Evolutionary conservation across 2,797 vertebrate species (phyloP).

Genomic region (Arrhamphus sclerolepis): DNA sequence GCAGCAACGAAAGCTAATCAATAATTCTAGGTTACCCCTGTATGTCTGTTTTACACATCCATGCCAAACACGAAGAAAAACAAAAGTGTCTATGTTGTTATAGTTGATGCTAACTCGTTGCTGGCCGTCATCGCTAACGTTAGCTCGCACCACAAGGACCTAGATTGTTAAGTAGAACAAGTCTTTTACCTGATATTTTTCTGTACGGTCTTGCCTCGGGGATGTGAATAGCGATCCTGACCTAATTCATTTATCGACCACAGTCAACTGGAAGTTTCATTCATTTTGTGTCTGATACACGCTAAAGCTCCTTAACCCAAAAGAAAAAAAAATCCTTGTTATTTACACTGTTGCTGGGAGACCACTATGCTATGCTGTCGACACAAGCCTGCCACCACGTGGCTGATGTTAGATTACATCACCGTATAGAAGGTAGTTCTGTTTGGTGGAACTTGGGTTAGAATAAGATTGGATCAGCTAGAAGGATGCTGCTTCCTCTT

Average conservation of each 20-base stretch:
- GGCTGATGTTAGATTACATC: background rate
- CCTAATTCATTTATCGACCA: constrained; percentile 2
- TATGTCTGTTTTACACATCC: background rate
- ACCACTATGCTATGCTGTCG: constrained; percentile 34
- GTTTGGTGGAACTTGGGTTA: no score
- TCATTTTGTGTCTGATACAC: constrained; percentile 28
- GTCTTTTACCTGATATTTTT: constrained; percentile 50
- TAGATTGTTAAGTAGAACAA: background rate
- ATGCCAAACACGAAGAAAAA: background rate
- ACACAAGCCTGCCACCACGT: constrained; percentile 23
- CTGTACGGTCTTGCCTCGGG: background rate
- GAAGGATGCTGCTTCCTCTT: background rate
- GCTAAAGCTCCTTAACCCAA: background rate
- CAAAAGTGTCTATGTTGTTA: no score
- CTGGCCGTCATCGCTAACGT: constrained; percentile 19
- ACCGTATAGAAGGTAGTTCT: background rate
- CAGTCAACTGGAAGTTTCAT: constrained; percentile 28
- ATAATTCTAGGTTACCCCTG: fast-evolving
- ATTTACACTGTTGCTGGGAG: constrained; percentile 78
- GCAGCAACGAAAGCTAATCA: background rate
- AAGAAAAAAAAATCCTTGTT: constrained; percentile 5
- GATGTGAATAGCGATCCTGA: background rate
- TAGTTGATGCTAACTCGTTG: constrained; percentile 9
- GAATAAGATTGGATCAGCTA: background rate
- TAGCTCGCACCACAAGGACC: constrained; percentile 36